Percentiles rank a stretch among this genome's conserved stretches.
Evolutionary conservation across 2,797 vertebrate species (phyloP).

Genomic region (Glyptemys insculpta): DNA sequence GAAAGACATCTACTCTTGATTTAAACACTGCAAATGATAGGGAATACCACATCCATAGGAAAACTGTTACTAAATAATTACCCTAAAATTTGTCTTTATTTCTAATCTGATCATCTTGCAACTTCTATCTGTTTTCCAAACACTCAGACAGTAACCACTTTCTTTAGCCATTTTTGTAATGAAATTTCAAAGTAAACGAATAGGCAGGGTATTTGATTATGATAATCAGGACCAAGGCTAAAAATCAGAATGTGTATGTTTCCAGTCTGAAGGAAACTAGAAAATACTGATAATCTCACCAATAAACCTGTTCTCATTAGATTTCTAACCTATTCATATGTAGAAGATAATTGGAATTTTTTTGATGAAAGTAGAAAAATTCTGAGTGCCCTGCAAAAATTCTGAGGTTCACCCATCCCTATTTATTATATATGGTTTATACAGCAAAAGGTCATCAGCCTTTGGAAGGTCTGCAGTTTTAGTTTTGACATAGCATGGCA

Average conservation of each 20-base stretch:
- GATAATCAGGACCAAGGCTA: neutral
- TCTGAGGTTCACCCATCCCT: neutral
- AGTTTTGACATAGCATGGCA: neutral
- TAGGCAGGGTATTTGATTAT: neutral
- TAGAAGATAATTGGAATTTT: neutral
- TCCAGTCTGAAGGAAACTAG: neutral
- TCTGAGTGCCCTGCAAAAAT: neutral
- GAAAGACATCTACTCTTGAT: neutral
- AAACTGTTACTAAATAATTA: neutral
- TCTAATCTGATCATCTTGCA: neutral
- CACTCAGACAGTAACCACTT: neutral
- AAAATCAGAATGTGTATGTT: neutral
- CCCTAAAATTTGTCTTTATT: neutral
- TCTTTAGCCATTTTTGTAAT: neutral
- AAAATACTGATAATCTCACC: neutral
- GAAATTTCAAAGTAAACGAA: neutral
- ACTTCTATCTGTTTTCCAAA: neutral
- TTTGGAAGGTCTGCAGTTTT: neutral
- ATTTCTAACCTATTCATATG: neutral
- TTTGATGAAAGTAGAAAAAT: neutral
- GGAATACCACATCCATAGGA: neutral
- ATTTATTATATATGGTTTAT: neutral
- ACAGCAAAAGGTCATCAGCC: neutral
- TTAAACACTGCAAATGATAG: neutral
- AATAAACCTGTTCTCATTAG: neutral